Base-by-base conservation (phyloP, 30 jellyfish, hydroid and myxozoan genomes). In the Aurelia aurita region DNA sequence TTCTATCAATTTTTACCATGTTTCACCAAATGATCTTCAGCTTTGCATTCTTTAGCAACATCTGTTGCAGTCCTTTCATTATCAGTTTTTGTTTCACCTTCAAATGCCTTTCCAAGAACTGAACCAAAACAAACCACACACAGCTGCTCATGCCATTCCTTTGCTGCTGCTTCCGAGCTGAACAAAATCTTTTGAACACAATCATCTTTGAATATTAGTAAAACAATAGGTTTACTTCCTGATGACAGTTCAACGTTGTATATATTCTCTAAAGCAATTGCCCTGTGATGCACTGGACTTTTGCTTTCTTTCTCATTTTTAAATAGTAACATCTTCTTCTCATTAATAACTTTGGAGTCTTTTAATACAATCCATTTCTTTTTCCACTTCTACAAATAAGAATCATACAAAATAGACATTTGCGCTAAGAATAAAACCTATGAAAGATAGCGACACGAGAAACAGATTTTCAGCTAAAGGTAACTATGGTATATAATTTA, bases 111-210 rank as follows among this genome's bases (percentile, higher is more conserved):
- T 13, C 75, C 90, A 65, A 65, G 74, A 18, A 65, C 74, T 15
- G 90, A 64, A 28, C 78, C 90, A 64, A 80, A 80, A 26, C 90
- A 80, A 53, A 80, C 75, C 0, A 80, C 51, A 64, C 68, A 63
- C 1, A 80, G 47, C 49, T 80, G 90, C 69, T 85, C 89, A 25
- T 44, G 61, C 95, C 95, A 85, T 60, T 66, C 89, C 34, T 74
- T 74, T 6, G 77, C 46, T 66, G 47, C 85, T 1, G 78, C 27
- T 39, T 60, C 78, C 5, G 87, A 73, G 21, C 60, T 31, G 47
- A 85, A 85, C 19, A 74, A 20, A 19, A 85, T 21, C 70, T 51
- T 61, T 39, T 85, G 58, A 2, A 53, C 23, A 6, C 39, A 44
- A 5, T 55, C 60, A 43, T 74, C 79, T 34, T 62, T 73, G 66